Percentiles rank a stretch among this genome's conserved stretches.
Evolutionary conservation across 2,113 vertebrate genomes (phyloP).

Genomic region (Romanogobio albipinnatus): DNA sequence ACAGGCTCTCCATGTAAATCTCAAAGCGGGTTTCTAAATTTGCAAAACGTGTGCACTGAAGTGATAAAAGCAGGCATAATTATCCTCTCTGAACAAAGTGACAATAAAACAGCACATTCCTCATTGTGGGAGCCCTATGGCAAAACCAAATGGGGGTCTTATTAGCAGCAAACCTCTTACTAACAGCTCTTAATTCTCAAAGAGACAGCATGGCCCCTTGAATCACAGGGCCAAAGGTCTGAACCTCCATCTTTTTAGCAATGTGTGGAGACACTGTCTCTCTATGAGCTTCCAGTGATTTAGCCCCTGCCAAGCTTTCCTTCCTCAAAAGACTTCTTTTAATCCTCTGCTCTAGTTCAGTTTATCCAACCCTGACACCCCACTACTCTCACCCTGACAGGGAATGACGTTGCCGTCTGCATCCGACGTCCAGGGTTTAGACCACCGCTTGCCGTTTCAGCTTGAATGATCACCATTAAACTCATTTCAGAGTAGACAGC

Average conservation of each 20-base stretch:
- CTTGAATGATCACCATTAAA: slow-evolving; percentile 56
- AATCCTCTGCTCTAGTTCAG: slow-evolving; percentile 57
- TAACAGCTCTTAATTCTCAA: slow-evolving; percentile 73
- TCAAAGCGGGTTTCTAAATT: not conserved
- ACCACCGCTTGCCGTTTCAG: slow-evolving; percentile 47
- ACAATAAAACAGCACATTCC: slow-evolving; percentile 62
- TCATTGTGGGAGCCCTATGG: slow-evolving; percentile 35
- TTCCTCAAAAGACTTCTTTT: slow-evolving; percentile 61
- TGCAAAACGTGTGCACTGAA: not conserved
- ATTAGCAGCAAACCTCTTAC: slow-evolving; percentile 68
- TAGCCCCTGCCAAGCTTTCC: slow-evolving; percentile 60
- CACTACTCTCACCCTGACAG: slow-evolving; percentile 58
- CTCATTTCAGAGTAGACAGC: slow-evolving; percentile 44
- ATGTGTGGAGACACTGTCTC: slow-evolving; percentile 63
- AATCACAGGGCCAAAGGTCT: slow-evolving; percentile 64
- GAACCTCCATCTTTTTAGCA: slow-evolving; percentile 68
- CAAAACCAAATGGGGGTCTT: slow-evolving; percentile 67
- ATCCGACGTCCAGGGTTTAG: slow-evolving; percentile 39
- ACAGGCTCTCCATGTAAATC: not conserved
- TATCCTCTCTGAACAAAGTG: slow-evolving; percentile 34
- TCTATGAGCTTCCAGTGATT: slow-evolving; percentile 62
- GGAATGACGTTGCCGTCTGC: slow-evolving; percentile 28
- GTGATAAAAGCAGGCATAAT: not conserved
- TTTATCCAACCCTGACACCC: slow-evolving; percentile 75
- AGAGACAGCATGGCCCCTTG: slow-evolving; percentile 64